phyloP scores from a whole-genome alignment of 1,140 invertebrate species.

The Drosophila littoralis region DNA sequence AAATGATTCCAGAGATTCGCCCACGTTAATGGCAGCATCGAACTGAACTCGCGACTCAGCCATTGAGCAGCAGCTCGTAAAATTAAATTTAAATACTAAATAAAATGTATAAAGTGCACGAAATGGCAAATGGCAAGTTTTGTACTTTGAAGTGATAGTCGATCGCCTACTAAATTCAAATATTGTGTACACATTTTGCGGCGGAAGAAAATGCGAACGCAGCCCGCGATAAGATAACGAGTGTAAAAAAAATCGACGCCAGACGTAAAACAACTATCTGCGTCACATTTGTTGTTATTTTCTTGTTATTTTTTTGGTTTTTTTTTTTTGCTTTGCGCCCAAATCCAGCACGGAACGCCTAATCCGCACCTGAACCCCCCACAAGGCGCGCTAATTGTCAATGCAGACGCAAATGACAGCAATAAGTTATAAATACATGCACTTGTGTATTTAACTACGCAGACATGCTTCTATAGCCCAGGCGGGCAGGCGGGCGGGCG shows the following conservation, averaged over 20 bases:
- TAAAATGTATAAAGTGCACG: constrained; percentile 21
- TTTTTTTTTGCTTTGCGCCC: constrained; percentile 7
- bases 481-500: neutral
- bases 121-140: constrained; percentile 26
- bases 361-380: constrained; percentile 41
- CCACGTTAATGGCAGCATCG: constrained; percentile 44
- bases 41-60: constrained; percentile 27
- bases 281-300: neutral
- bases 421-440: constrained; percentile 38
- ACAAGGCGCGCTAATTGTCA: constrained; percentile 22
- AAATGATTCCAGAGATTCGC: constrained; percentile 20
- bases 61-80: constrained; percentile 42
- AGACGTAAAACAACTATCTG: constrained; percentile 21
- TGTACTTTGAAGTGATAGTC: constrained; percentile 58
- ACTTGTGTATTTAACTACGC: neutral
- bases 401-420: constrained; percentile 1
- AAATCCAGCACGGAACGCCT: neutral
- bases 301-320: constrained; percentile 6
- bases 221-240: constrained; percentile 67
- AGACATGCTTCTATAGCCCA: constrained; percentile 1
- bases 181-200: constrained; percentile 33
- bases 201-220: constrained; percentile 47
- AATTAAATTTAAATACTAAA: constrained; percentile 43
- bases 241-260: constrained; percentile 14
- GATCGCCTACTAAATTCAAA: constrained; percentile 59